phyloP scores from a whole-genome alignment of 2,888 invertebrate species.

The Lampropteryx suffumata region DNA sequence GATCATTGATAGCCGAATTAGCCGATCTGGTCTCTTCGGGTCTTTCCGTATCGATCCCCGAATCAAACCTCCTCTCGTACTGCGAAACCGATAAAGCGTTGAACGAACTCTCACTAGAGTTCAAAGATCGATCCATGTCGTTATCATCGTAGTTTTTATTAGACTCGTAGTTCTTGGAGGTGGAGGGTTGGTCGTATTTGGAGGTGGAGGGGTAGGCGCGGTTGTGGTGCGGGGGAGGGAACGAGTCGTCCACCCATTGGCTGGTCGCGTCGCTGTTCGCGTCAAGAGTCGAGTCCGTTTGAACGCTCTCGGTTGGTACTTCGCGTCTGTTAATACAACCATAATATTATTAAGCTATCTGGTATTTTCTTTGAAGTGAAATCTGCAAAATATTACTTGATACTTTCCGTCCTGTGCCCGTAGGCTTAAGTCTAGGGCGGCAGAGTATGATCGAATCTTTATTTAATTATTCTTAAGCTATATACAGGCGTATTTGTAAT shows the following conservation, averaged over 20 bases:
- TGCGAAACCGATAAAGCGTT: conserved; percentile 68
- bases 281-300: conserved; percentile 62
- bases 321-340: conserved; percentile 42
- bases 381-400: too few relatives aligned
- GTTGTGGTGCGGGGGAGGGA: conserved; percentile 65
- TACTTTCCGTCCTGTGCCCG: too few relatives aligned
- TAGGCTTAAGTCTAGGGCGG: too few relatives aligned
- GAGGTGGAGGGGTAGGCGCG: conserved; percentile 56
- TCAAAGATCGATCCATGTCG: conserved; percentile 69
- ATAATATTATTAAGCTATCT: too few relatives aligned
- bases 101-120: conserved; percentile 75
- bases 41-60: conserved; percentile 64
- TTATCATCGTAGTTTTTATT: conserved; percentile 70
- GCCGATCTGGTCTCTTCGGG: conserved; percentile 60
- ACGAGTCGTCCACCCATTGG: conserved; percentile 81
- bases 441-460: too few relatives aligned
- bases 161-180: conserved; percentile 66
- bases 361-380: too few relatives aligned
- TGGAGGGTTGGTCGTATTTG: conserved; percentile 64
- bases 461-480: too few relatives aligned
- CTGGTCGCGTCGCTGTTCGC: conserved; percentile 73
- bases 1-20: conserved; percentile 66
- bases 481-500: too few relatives aligned
- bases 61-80: conserved; percentile 60
- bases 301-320: conserved; percentile 43